phyloP scores from a whole-genome alignment of 1,140 invertebrate genomes.

The Aphelenchoides fujianensis region DNA sequence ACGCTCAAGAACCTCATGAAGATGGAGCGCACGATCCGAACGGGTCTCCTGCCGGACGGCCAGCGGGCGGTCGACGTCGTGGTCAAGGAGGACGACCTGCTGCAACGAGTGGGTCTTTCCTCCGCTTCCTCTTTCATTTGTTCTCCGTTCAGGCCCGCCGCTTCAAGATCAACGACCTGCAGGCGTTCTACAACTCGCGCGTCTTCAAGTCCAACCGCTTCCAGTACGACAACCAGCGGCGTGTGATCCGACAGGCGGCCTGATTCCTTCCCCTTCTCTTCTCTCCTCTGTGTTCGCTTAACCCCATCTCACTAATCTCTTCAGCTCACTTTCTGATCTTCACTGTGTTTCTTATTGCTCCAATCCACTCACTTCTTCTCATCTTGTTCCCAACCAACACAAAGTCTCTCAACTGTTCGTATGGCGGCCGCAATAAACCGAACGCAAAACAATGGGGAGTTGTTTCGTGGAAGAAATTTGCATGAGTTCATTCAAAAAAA shows the following conservation, averaged over 20 bases:
- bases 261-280: too few species aligned
- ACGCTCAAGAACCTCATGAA: conserved; percentile 86
- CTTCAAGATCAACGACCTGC: conserved; percentile 71
- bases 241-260: conserved; percentile 74
- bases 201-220: conserved; percentile 88
- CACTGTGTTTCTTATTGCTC: too few species aligned
- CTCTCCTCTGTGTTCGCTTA: too few species aligned
- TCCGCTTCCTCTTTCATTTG: background rate
- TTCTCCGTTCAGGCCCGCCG: conserved; percentile 73
- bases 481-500: too few species aligned
- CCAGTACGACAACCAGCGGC: conserved; percentile 76
- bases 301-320: background rate
- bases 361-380: too few species aligned
- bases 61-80: too few species aligned
- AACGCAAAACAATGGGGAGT: too few species aligned
- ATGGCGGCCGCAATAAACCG: too few species aligned
- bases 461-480: too few species aligned
- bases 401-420: too few species aligned
- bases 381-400: background rate
- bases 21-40: too few species aligned
- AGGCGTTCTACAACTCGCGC: conserved; percentile 85
- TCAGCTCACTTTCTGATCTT: background rate
- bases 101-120: conserved; percentile 71
- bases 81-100: conserved; percentile 76
- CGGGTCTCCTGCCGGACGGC: too few species aligned